Conservation (phyloP, 2,888 invertebrate genomes). For the Patella depressa region DNA sequence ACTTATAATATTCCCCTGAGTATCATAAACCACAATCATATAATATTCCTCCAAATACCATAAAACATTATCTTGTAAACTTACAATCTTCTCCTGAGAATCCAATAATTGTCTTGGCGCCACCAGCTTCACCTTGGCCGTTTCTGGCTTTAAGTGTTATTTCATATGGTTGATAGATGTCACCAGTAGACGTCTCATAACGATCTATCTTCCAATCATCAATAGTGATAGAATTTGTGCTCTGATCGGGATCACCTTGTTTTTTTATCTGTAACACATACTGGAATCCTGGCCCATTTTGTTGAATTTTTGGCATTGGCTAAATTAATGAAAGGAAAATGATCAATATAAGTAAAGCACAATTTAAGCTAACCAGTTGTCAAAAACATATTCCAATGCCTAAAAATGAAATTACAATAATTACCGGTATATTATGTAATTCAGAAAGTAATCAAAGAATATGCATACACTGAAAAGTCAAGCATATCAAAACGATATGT, state of each 20-base stretch:
- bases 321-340: constrained; percentile 64
- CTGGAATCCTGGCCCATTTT: constrained; percentile 94
- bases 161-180: constrained; percentile 87
- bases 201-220: constrained; percentile 75
- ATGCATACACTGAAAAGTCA: too few relatives aligned
- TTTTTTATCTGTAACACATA: constrained; percentile 89
- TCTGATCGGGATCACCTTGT: constrained; percentile 79
- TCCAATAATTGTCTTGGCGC: constrained; percentile 86
- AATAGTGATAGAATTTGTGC: constrained; percentile 73
- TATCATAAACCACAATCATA: background rate
- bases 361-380: too few relatives aligned
- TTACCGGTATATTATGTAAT: too few relatives aligned
- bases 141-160: constrained; percentile 95
- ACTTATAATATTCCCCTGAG: too few relatives aligned
- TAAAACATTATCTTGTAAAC: constrained; percentile 31
- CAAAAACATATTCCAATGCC: too few relatives aligned
- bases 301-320: constrained; percentile 96
- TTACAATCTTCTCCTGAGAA: constrained; percentile 86
- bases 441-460: too few relatives aligned
- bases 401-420: too few relatives aligned
- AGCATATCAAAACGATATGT: too few relatives aligned
- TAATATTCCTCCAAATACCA: too few relatives aligned
- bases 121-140: constrained; percentile 87
- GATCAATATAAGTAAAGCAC: too few relatives aligned
- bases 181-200: constrained; percentile 38